Base-by-base conservation (phyloP, 92 coral and sea anemone genomes). In the Desmophyllum pertusum region DNA sequence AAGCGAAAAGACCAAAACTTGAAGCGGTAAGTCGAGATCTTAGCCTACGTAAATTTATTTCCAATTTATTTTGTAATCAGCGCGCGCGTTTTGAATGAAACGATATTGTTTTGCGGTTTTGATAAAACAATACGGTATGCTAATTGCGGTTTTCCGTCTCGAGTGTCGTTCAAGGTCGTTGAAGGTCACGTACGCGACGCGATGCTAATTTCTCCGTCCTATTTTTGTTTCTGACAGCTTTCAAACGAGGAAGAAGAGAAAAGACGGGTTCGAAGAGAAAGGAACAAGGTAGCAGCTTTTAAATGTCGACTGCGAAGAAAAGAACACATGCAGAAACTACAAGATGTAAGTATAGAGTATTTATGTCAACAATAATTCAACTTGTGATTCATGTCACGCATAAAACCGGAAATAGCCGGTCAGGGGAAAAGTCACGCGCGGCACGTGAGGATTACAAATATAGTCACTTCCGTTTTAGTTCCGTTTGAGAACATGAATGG, bases 231-330 rank as follows among this genome's bases (percentile, higher is more conserved):
- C 42, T 81, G 52, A 53, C 80, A 97, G 99, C 91, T 97, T 7
- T 89, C 99, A 33, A 83, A 88, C 10, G 97, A 94, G 64, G 99
- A 97, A 74, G 93, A 90, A 52, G 99, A 97, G 55, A 97, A 89
- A 80, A 63, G 99, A 81, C 83, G 97, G 38, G 73, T 94, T 39
- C 71, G 99, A 75, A 80, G 99, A 84, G 99, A 97, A 71, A 79
- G 99, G 81, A 97, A 97, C 75, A 97, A 97, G 85, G 59, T 94
- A 51, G 99, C 99, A 21, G 99, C 99, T 17, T 97, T 93, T 75
- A 95, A 93, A 83, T 97, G 99, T 67, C 81, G 99, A 50, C 99
- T 94, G 77, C 77, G 99, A 33, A 78, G 99, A 67, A 97, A 97
- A 61, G 98, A 97, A 71, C 99, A 97, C 83, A 87, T 97, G 85